Base-by-base conservation (phyloP, 1,140 invertebrate species). In the Drosophila tani region DNA sequence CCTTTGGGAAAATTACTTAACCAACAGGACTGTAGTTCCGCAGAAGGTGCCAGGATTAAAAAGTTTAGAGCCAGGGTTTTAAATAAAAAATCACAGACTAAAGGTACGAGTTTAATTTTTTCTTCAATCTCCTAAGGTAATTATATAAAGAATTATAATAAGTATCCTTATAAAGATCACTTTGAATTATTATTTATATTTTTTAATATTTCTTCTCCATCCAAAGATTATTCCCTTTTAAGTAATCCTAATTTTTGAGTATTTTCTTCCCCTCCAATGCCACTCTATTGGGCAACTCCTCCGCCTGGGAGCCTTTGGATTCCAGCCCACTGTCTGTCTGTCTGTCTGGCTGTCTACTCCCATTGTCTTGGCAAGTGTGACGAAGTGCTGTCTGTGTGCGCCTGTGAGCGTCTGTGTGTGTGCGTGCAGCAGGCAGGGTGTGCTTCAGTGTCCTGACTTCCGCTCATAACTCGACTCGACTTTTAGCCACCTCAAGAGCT, bases 401-500 rank as follows among this genome's bases (percentile, higher is more conserved):
- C n/a, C 32, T 57, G 40, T 66, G 55, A 40, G 19, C 14, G 12
- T 24, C n/a, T n/a, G 35, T n/a, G 41, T 35, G 45, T 53, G 29
- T 57, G 58, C 27, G 45, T 67, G n/a, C 32, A 24, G 53, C 53
- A 11, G 53, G 19, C 14, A 9, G 53, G 51, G 53, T 58, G 81
- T 73, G 45, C 51, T 46, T 64, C 65, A 60, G 79, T 67, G 43
- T 79, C 64, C 74, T 55, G 78, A 70, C 80, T 87, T 87, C 83
- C 83, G 79, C 64, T 82, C 78, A 81, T 78, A 79, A 83, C 81
- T 85, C 67, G 73, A 73, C 82, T 87, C 76, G 71, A 67, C 81
- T 87, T 66, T 82, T 84, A 83, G 84, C 74, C 81, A 87, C 84
- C 83, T 88, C 83, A 88, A 83, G 75, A 78, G 84, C 79, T 65